These are phyloP conservation scores for Antedon mediterranea DNA, from an alignment of 53 echinoderm and acorn worm genomes.

Conservation along the genomic window DNA sequence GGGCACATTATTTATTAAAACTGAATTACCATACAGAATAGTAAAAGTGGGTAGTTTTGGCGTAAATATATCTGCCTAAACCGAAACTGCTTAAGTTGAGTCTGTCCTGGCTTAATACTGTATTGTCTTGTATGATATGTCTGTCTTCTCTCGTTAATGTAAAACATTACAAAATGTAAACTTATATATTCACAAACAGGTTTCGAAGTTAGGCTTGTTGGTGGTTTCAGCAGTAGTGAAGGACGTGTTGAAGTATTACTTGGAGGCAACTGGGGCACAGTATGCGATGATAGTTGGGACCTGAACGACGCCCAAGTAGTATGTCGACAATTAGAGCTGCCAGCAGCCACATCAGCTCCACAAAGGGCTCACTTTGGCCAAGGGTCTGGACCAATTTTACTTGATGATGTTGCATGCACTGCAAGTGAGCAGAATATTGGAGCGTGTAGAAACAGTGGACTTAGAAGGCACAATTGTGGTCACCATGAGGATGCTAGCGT, in stretches of 20 bases:
- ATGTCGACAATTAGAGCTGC: constrained; percentile 29
- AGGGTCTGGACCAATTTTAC: constrained; percentile 13
- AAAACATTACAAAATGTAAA: too few relatives aligned
- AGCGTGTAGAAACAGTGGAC: constrained; percentile 16
- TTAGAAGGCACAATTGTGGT: constrained; percentile 14
- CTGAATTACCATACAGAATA: too few relatives aligned
- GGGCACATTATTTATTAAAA: too few relatives aligned
- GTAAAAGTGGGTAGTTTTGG: too few relatives aligned
- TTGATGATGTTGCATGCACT: constrained; percentile 7
- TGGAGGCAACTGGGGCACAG: constrained; percentile 25
- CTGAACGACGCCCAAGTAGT: constrained; percentile 20
- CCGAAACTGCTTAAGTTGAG: too few relatives aligned
- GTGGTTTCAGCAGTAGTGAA: neutral
- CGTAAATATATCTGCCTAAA: too few relatives aligned
- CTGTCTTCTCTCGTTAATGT: too few relatives aligned
- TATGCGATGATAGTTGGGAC: constrained; percentile 48
- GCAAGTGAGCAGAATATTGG: constrained; percentile 11
- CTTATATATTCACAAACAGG: too few relatives aligned
- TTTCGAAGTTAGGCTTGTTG: too few relatives aligned
- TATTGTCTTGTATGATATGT: too few relatives aligned
- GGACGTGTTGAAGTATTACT: constrained; percentile 27
- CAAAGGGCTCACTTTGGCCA: constrained; percentile 7
- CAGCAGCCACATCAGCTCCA: neutral
- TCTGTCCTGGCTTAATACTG: too few relatives aligned
- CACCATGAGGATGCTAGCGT: constrained; percentile 14